Conservation (phyloP, 2,797 vertebrate genomes). For the Anableps anableps region DNA sequence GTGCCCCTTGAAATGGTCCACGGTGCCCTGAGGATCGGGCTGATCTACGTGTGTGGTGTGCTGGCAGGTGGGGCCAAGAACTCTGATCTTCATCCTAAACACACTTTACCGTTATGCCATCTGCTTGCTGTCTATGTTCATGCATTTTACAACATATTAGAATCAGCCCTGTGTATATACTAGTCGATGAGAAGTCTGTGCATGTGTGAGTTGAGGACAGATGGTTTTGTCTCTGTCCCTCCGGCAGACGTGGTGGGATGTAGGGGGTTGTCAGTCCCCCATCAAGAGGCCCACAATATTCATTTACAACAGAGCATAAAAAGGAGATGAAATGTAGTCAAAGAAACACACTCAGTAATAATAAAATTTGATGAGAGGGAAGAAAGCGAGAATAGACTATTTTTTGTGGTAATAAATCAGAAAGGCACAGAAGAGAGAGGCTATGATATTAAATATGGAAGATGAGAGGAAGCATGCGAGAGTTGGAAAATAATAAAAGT, state of each 20-base stretch:
- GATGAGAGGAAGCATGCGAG: slow-evolving; percentile 7
- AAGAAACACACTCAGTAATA: slow-evolving; percentile 19
- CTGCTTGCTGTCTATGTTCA: slow-evolving; percentile 51
- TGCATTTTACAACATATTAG: slow-evolving; percentile 42
- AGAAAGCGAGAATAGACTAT: slow-evolving; percentile 22
- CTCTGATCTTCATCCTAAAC: neutral
- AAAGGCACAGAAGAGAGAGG: slow-evolving; percentile 22
- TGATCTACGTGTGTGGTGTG: slow-evolving; percentile 93
- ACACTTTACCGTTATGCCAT: slow-evolving; percentile 41
- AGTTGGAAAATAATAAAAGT: slow-evolving; percentile 16
- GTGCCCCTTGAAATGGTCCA: slow-evolving; percentile 99
- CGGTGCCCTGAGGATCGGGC: slow-evolving; percentile 90
- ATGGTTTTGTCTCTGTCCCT: slow-evolving; percentile 63
- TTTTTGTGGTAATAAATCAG: slow-evolving; percentile 41
- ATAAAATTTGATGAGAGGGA: slow-evolving; percentile 21
- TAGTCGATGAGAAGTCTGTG: slow-evolving; percentile 34
- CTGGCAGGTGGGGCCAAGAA: slow-evolving; percentile 87
- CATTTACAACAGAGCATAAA: slow-evolving; percentile 33
- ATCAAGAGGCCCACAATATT: slow-evolving; percentile 35
- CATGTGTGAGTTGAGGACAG: slow-evolving; percentile 53
- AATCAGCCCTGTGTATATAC: slow-evolving; percentile 32
- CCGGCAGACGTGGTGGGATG: slow-evolving; percentile 48
- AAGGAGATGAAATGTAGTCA: slow-evolving; percentile 40
- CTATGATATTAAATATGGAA: slow-evolving; percentile 22
- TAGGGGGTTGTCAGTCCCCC: slow-evolving; percentile 51